Evolutionary conservation across 2,888 invertebrate species (phyloP).

Genomic region (Eristalis pertinax): DNA sequence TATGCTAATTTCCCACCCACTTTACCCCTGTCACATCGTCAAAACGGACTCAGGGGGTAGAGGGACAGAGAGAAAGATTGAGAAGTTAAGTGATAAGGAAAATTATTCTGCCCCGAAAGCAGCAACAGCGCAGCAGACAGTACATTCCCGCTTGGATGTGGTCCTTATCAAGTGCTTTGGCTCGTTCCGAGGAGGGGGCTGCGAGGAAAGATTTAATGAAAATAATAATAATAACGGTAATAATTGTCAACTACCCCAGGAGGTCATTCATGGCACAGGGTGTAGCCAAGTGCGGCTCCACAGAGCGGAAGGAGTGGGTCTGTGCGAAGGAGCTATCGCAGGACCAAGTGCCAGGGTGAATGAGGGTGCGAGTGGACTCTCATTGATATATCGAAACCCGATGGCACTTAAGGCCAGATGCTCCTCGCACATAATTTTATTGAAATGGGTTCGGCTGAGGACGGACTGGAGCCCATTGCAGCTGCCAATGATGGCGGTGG

Average conservation of each 20-base stretch:
- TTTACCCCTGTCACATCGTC: constrained; percentile 1
- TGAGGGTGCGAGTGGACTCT: constrained; percentile 36
- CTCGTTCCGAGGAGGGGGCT: background rate
- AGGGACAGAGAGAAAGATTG: constrained; percentile 44
- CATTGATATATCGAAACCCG: constrained; percentile 60
- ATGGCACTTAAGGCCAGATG: constrained; percentile 64
- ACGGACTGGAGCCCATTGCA: background rate
- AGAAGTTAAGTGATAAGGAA: constrained; percentile 70
- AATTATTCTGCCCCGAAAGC: constrained; percentile 56
- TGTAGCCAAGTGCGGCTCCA: constrained; percentile 37
- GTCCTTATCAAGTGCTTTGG: constrained; percentile 57
- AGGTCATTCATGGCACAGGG: constrained; percentile 45
- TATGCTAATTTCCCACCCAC: constrained; percentile 61
- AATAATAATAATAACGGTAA: constrained; percentile 69
- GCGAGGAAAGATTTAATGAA: constrained; percentile 55
- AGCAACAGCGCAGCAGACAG: constrained; percentile 4
- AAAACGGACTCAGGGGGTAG: too few relatives aligned
- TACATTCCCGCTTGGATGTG: constrained; percentile 37
- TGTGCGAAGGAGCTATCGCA: too few relatives aligned
- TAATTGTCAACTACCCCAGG: constrained; percentile 60
- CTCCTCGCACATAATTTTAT: constrained; percentile 54
- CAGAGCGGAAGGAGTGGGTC: too few relatives aligned
- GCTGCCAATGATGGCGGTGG: constrained; percentile 20
- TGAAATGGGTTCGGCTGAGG: background rate
- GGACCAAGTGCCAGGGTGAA: too few relatives aligned